Base-by-base conservation (phyloP, 1,140 invertebrate species). In the Microplitis demolitor region DNA sequence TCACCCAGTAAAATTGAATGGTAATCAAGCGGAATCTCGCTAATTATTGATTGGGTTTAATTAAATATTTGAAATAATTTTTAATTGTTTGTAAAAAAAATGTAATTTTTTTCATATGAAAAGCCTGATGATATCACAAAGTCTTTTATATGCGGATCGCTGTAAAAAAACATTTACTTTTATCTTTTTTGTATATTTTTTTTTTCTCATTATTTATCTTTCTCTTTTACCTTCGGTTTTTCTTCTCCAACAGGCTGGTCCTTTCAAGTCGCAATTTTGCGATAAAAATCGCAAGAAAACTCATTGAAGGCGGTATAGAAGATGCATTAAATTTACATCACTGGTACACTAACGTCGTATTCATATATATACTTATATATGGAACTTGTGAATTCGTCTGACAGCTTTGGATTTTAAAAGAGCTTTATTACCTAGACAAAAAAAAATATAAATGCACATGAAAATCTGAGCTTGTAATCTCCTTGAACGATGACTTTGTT, bases 211-310 rank as follows among this genome's bases (percentile, higher is more conserved):
- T 45, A 45, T 45, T 45, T 45, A 45, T 45, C 39, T 64, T 34
- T 13, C 62, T 35, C 62, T 64, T 35, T 64, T 64, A 14, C 37
- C n/a, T 45, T 33, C 33, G 56, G 14, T 58, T 24, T 24, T 58
- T 58, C 39, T n/a, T 37, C 13, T 35, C 50, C 31, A 5, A 33
- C 11, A 35, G 13, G 35, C 50, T 67, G n/a, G 66, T 67, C 66
- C 66, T 50, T 67, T 67, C 66, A 67, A 67, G 66, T 67, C 33
- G 66, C 50, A 67, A 67, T 67, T 33, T 67, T 50, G 34, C 66
- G 66, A 67, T 67, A 67, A 67, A 67, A 67, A 67, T 67, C 66
- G 50, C 50, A 54, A 14, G 50, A 11, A 34, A 67, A 39, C 37
- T 67, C 66, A 67, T 67, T 67, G 66, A 67, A 67, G 54, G 66